A percentile compares a stretch with the other conserved stretches of the same genome.
phyloP scores from a whole-genome alignment of 2,113 vertebrate species.

The Siniperca knerii region DNA sequence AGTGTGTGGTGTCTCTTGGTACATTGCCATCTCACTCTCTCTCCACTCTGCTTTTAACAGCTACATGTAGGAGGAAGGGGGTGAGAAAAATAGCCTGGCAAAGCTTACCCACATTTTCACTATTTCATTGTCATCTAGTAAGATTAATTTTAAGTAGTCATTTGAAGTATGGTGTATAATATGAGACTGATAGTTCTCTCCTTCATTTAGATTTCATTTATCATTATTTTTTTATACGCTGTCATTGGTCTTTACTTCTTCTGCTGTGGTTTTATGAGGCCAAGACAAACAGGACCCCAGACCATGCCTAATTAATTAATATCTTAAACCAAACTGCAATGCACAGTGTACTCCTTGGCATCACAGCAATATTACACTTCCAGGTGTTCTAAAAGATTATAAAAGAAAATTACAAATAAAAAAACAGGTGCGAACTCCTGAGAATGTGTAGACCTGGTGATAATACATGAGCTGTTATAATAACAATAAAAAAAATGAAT shows the following conservation, averaged over 20 bases:
- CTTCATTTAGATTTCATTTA: not conserved
- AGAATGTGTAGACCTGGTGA: not conserved
- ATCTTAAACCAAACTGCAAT: constrained; percentile 3
- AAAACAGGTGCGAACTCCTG: constrained; percentile 18
- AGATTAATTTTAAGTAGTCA: constrained; percentile 17
- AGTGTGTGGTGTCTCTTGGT: not conserved
- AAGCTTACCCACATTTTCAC: not conserved
- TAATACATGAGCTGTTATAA: constrained; percentile 28
- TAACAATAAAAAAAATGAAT: constrained; percentile 9
- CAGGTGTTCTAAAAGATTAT: not conserved
- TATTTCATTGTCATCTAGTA: constrained; percentile 23
- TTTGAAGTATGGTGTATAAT: not conserved
- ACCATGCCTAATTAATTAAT: not conserved
- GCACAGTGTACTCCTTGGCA: not conserved
- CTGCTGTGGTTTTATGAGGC: not conserved
- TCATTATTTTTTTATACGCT: constrained; percentile 1
- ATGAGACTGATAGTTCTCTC: not conserved
- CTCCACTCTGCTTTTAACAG: constrained; percentile 25
- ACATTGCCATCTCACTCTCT: not conserved
- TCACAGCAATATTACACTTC: constrained; percentile 4
- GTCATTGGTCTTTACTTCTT: constrained; percentile 13
- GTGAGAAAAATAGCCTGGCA: constrained; percentile 23
- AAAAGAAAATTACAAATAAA: constrained; percentile 11
- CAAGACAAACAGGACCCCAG: not conserved
- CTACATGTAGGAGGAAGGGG: not conserved